Base-by-base conservation (phyloP, 2,888 invertebrate genomes). In the Andrena bucephala region DNA sequence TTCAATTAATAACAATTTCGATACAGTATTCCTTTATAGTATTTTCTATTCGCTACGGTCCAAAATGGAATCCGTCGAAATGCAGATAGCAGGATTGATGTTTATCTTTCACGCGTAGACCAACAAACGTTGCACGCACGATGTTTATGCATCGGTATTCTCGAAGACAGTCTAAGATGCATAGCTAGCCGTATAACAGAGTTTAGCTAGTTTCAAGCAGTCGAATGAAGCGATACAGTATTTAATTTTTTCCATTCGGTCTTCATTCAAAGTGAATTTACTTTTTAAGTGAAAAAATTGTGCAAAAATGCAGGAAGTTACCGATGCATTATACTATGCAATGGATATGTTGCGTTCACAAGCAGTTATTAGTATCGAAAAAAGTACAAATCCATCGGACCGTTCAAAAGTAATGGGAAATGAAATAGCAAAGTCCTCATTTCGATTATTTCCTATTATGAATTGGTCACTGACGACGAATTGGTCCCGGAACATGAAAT, bases 231-330 rank as follows among this genome's bases (percentile, higher is more conserved):
- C 50, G n/a, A 50, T 50, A 16, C 52, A 52, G 52, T 52, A 6
- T 52, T 52, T 52, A n/a, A 20, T 52, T 52, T 52, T 52, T n/a
- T 5, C n/a, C 52, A 7, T 52, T 52, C 16, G 16, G 48, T 66
- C 24, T 66, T 50, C 16, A 2, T 29, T 66, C 3, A 8, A 66
- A 29, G 50, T 29, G 50, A 4, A 48, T 66, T 29, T 13, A 29
- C 8, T 50, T 63, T 33, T 8, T 16, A 20, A n/a, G 52, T 52
- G 16, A 16, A 33, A n/a, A 33, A 54, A 36, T 54, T 52, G 20
- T 31, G n/a, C 8, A 29, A 67, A 33, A 52, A 31, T 67, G 52
- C 67, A 33, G 31, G 67, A 67, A 67, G 10, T 54, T 20, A 54
- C 67, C 2, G 54, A 67, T 36, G 36, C 36, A 36, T 10, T 36